Evolutionary conservation across 1,140 invertebrate genomes (phyloP), one percentile per base, ranked within the genome.

Genomic region (Copidosoma floridanum): DNA sequence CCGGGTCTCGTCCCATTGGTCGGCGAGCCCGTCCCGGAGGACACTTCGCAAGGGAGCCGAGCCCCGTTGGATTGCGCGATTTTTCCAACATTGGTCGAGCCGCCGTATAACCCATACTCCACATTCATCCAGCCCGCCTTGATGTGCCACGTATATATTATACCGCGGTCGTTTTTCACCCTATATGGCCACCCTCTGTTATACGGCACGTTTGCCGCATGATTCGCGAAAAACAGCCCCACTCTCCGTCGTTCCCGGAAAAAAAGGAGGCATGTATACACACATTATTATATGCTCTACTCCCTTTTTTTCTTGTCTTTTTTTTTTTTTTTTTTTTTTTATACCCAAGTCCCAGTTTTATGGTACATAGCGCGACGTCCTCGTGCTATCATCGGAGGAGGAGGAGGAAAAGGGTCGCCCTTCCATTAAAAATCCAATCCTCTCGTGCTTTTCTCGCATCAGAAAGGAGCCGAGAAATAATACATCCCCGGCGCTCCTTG

Each of bases 171-270:
- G 29, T 38, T 47, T 57, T 56, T 56, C 38, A 26, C 41, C 21
- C 48, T 57, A 57, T 46, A 46, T 20, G 43, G 54, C 32, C 29
- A 24, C 38, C 27, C 43, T 21, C 21, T 57, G 35, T 57, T 38
- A 46, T n/a, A n/a, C n/a, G n/a, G n/a, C n/a, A n/a, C n/a, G n/a
- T n/a, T n/a, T n/a, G n/a, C n/a, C n/a, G n/a, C n/a, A n/a, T n/a
- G n/a, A 46, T 6, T 44, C 41, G 41, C 53, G 53, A 27, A 20
- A 57, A 38, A 38, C 46, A 23, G n/a, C n/a, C n/a, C n/a, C n/a
- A n/a, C n/a, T n/a, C n/a, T n/a, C 20, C 23, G 18, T 5, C 2
- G 16, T 35, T 56, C 55, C 10, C 32, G 44, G 16, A 29, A 48
- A 55, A 57, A 40, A 57, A 24, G 46, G n/a, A 10, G 21, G 40